These are phyloP conservation scores for Spilosoma lubricipeda DNA, from an alignment of 2,888 invertebrate species.

Conservation along the genomic window DNA sequence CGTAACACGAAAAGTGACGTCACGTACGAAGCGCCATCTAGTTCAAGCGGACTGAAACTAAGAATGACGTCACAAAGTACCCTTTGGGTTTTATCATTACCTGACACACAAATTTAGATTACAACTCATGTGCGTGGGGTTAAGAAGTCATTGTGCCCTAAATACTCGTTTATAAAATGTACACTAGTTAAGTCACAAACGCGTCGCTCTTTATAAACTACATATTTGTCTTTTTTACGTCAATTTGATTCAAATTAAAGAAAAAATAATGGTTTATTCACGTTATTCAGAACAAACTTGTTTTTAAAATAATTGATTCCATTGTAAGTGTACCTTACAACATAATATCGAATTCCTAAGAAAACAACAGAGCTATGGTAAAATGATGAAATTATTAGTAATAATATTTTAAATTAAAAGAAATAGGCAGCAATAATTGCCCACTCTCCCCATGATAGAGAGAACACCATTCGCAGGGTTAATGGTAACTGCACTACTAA, in stretches of 20 bases:
- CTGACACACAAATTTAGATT: not conserved
- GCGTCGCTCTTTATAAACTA: not conserved
- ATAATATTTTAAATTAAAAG: too few species aligned
- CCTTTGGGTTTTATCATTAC: not conserved
- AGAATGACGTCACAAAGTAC: not conserved
- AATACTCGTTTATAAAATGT: not conserved
- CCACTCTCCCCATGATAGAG: too few species aligned
- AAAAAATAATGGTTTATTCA: not conserved
- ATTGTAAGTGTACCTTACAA: too few species aligned
- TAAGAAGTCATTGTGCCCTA: not conserved
- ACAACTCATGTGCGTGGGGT: not conserved
- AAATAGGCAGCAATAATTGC: too few species aligned
- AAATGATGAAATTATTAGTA: too few species aligned
- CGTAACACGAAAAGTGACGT: constrained; percentile 24
- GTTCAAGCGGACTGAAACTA: not conserved
- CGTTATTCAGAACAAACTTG: too few species aligned
- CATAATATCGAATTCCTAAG: too few species aligned
- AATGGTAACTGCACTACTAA: too few species aligned
- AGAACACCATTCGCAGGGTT: too few species aligned
- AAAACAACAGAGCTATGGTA: too few species aligned
- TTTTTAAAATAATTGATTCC: too few species aligned
- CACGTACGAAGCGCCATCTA: constrained; percentile 35
- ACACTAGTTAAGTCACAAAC: not conserved
- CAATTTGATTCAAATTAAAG: not conserved
- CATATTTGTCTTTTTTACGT: too few species aligned